A percentile compares a stretch with the other conserved stretches of the same genome.
These are phyloP conservation scores for Lasiurus borealis DNA, from an alignment of 2,113 vertebrate species.

Conservation along the genomic window DNA sequence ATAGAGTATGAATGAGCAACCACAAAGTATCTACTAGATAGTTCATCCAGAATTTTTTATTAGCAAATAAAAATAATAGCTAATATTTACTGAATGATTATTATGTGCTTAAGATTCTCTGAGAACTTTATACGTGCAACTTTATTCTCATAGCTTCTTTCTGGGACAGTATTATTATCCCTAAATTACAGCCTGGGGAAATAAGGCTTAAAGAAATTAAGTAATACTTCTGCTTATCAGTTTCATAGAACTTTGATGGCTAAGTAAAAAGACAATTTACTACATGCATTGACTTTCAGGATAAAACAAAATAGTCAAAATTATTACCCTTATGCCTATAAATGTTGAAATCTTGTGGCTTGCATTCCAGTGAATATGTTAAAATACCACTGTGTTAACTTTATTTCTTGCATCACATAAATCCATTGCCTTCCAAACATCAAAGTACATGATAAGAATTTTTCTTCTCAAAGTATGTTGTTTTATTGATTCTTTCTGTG, in stretches of 20 bases:
- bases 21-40: not conserved
- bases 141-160: not conserved
- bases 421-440: not conserved
- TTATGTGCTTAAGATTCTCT: not conserved
- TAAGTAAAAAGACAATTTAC: not conserved
- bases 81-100: not conserved
- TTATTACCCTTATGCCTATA: not conserved
- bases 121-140: not conserved
- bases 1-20: not conserved
- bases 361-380: not conserved
- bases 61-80: not conserved
- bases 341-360: not conserved
- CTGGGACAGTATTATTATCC: not conserved
- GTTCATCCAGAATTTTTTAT: not conserved
- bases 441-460: not conserved
- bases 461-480: not conserved
- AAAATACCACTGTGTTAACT: not conserved
- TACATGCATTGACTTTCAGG: not conserved
- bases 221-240: not conserved
- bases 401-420: not conserved
- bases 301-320: conserved; percentile 22
- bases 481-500: not conserved
- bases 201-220: not conserved
- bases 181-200: not conserved
- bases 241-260: not conserved